phyloP scores from a whole-genome alignment of 2,797 vertebrate species.

The Petrocephalus schoutedeni region DNA sequence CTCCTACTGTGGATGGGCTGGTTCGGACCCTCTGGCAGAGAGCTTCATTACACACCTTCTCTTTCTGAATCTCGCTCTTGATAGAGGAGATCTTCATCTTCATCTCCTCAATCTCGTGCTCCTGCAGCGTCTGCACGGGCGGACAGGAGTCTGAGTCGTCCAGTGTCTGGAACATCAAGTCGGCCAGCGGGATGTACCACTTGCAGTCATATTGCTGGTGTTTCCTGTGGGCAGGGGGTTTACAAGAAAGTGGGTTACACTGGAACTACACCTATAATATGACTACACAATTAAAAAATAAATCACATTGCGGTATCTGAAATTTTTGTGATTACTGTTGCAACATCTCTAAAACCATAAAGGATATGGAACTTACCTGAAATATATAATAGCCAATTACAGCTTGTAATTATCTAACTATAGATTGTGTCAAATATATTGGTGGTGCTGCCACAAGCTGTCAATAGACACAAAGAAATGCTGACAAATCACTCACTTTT shows the following conservation, averaged over 20 bases:
- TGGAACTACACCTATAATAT: background rate
- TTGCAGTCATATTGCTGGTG: constrained; percentile 98
- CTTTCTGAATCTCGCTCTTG: constrained; percentile 94
- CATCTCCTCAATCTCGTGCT: constrained; percentile 94
- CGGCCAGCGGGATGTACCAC: constrained; percentile 94
- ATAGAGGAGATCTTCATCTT: constrained; percentile 94
- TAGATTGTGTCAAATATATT: no score
- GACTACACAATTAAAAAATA: no score
- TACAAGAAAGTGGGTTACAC: background rate
- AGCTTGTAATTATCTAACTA: no score
- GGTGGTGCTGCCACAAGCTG: no score
- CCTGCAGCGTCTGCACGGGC: constrained; percentile 82
- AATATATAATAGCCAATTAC: no score
- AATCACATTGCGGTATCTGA: no score
- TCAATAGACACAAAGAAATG: no score
- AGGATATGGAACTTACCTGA: no score
- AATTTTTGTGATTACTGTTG: no score
- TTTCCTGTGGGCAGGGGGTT: constrained; percentile 59
- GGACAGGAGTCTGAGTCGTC: constrained; percentile 85
- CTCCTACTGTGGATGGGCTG: background rate
- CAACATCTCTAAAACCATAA: no score
- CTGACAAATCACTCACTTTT: no score
- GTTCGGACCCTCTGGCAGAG: background rate
- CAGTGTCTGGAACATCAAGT: constrained; percentile 83
- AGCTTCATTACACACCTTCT: constrained; percentile 66